These are phyloP conservation scores for Paramormyrops hopkinsi DNA, from an alignment of 2,797 vertebrate genomes.

Conservation along the genomic window DNA sequence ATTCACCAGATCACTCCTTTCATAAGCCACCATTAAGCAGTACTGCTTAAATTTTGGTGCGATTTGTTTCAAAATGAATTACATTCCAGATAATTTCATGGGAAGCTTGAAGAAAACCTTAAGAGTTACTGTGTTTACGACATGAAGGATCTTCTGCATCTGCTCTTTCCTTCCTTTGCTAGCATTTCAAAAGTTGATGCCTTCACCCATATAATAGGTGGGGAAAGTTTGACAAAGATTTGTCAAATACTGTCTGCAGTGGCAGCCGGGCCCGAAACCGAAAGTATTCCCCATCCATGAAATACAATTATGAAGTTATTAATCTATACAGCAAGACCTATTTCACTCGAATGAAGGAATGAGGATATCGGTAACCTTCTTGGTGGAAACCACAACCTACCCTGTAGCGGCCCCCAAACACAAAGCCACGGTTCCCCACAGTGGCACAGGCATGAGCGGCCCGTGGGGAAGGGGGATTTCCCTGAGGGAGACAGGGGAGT, in stretches of 20 bases:
- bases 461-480: constrained; percentile 79
- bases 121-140: background rate
- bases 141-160: background rate
- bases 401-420: constrained; percentile 89
- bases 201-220: background rate
- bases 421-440: constrained; percentile 80
- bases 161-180: background rate
- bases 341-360: background rate
- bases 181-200: background rate
- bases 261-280: background rate
- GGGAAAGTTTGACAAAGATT: background rate
- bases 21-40: background rate
- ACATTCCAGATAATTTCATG: background rate
- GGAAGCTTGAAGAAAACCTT: background rate
- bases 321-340: background rate
- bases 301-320: background rate
- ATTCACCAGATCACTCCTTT: background rate
- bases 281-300: background rate
- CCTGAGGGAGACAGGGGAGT: constrained; percentile 55
- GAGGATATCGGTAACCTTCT: background rate
- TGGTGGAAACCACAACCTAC: constrained; percentile 46
- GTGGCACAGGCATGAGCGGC: constrained; percentile 91
- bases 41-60: background rate
- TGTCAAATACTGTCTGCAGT: background rate
- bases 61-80: background rate